These are phyloP conservation scores for Nesometra sesokonis DNA, from an alignment of 35 echinoderm and acorn worm genomes.

Conservation along the genomic window DNA sequence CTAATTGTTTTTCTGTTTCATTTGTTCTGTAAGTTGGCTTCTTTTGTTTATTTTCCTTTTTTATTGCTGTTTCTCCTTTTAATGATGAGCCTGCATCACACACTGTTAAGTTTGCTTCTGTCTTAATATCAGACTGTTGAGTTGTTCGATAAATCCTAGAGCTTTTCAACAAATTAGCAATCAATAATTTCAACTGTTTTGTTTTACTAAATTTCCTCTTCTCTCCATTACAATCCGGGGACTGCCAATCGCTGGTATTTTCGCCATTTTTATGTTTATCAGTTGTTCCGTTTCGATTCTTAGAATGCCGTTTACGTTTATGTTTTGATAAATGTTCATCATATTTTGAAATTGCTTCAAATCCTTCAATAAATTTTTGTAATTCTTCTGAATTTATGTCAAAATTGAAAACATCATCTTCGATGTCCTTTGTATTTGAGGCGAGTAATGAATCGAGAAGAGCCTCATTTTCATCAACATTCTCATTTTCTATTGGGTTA, in stretches of 20 bases:
- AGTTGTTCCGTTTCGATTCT: neutral
- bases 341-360: conserved; percentile 6
- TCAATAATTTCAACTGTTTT: neutral
- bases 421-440: neutral
- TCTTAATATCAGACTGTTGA: neutral
- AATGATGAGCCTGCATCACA: neutral
- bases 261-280: neutral
- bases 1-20: neutral
- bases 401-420: conserved; percentile 19
- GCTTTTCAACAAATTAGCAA: neutral
- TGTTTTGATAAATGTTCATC: conserved; percentile 10
- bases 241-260: neutral
- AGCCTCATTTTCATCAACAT: conserved; percentile 15
- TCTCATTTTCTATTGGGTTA: neutral
- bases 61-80: neutral
- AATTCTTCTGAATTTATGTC: conserved; percentile 54
- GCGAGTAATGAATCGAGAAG: conserved; percentile 36
- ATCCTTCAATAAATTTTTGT: conserved; percentile 41
- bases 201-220: neutral
- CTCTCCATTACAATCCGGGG: neutral
- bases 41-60: neutral
- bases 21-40: neutral
- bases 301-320: neutral
- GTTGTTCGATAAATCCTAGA: neutral
- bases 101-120: neutral